Base-by-base conservation (phyloP, 2,888 invertebrate genomes). In the Eupithecia inturbata region DNA sequence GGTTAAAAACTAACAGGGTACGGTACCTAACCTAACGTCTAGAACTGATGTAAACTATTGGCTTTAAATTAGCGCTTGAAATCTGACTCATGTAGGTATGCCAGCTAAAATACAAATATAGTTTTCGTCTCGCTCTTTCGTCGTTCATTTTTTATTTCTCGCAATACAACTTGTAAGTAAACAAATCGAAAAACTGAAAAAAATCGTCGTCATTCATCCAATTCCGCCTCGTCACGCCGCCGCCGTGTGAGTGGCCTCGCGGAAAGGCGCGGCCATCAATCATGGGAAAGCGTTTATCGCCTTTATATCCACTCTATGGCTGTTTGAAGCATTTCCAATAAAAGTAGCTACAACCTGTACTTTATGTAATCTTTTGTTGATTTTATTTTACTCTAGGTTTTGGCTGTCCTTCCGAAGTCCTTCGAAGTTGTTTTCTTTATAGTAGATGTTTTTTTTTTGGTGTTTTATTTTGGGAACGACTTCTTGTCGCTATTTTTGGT, bases 251-350 rank as follows among this genome's bases (percentile, higher is more conserved):
- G 67, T 77, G 75, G 79, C 79, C 70, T 70, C 67, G 74, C 78
- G 75, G 63, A 69, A 78, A 77, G 74, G 74, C 31, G 74, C 77
- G 73, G 28, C 75, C 76, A 80, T 80, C 78, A 76, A 80, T 80
- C 80, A 80, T 77, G 26, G 60, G 69, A 72, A 10, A 67, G 70
- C 70, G 74, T 68, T 79, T 79, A 79, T 77, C 78, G 79, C 76
- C 72, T 67, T 71, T 71, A 73, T 69, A 73, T 69, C 68, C 70
- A 60, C 72, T 62, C 26, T 62, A 67, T 53, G 26, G 19, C 39
- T 68, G 72, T 77, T 76, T 76, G 72, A 72, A 67, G 76, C 28
- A 22, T 26, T 57, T 57, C 26, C 26, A 26, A 57, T 57, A 57
- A 26, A 49, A 53, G 3, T 22, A 2, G 22, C 53, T 26, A 57